phyloP scores from a whole-genome alignment of 2,888 invertebrate genomes.

The Chloroclysta siterata region DNA sequence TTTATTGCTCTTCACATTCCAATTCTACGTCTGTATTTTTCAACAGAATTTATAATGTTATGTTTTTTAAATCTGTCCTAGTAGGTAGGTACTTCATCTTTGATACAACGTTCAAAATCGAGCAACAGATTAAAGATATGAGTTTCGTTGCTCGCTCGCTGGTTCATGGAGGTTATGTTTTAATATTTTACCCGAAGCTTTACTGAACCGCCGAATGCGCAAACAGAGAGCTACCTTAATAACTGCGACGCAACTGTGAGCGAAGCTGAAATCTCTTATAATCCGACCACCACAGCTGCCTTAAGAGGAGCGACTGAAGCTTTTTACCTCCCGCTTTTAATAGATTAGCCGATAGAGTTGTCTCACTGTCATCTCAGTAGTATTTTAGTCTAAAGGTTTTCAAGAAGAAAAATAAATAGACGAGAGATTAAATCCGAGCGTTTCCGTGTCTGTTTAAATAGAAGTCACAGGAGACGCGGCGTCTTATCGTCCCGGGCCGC shows the following conservation, averaged over 20 bases:
- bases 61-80: slow-evolving; percentile 11
- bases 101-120: slow-evolving; percentile 19
- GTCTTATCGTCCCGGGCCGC: slow-evolving; percentile 76
- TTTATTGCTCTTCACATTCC: background rate
- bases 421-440: slow-evolving; percentile 78
- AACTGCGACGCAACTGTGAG: slow-evolving; percentile 68
- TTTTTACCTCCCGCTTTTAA: slow-evolving; percentile 66
- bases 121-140: slow-evolving; percentile 40
- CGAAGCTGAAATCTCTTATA: slow-evolving; percentile 71
- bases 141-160: slow-evolving; percentile 50
- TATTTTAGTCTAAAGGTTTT: slow-evolving; percentile 66
- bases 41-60: background rate
- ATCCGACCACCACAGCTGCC: slow-evolving; percentile 57
- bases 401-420: slow-evolving; percentile 75
- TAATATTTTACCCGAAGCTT: slow-evolving; percentile 76
- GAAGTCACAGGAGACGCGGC: slow-evolving; percentile 75
- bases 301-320: slow-evolving; percentile 58
- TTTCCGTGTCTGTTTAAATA: slow-evolving; percentile 81
- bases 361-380: slow-evolving; percentile 70
- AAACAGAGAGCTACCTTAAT: slow-evolving; percentile 74
- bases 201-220: slow-evolving; percentile 71
- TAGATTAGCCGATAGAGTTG: slow-evolving; percentile 72
- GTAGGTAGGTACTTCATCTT: slow-evolving; percentile 8
- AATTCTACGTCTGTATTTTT: background rate
- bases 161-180: slow-evolving; percentile 65